Conservation (phyloP, 2,113 vertebrate genomes). For the Pollachius pollachius region DNA sequence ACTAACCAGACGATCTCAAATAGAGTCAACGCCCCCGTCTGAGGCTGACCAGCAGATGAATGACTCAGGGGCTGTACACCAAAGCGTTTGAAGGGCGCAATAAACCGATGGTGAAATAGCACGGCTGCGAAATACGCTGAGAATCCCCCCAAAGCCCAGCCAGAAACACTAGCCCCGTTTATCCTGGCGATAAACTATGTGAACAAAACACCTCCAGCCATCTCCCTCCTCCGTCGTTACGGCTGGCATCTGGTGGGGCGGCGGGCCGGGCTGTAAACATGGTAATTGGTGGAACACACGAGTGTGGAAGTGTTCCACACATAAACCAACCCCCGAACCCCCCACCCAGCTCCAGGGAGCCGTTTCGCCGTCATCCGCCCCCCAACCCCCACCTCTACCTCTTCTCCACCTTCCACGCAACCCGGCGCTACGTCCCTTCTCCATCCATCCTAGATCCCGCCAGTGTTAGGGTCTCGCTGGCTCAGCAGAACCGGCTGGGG, state of each 20-base stretch:
- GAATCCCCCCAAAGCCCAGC: too few species aligned
- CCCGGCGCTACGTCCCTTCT: not conserved
- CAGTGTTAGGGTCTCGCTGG: slow-evolving; percentile 30
- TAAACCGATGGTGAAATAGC: too few species aligned
- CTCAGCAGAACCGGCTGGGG: slow-evolving; percentile 39
- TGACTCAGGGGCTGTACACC: too few species aligned
- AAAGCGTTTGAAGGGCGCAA: too few species aligned
- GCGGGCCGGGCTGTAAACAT: slow-evolving; percentile 35
- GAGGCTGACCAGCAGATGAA: too few species aligned
- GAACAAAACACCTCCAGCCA: too few species aligned
- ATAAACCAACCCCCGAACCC: slow-evolving; percentile 44
- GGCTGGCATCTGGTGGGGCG: slow-evolving; percentile 30
- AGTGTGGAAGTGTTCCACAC: slow-evolving; percentile 43
- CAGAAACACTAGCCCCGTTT: too few species aligned
- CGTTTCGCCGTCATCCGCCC: slow-evolving; percentile 11
- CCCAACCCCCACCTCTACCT: not conserved
- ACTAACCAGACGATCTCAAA: too few species aligned
- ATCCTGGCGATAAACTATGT: too few species aligned
- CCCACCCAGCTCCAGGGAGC: not conserved
- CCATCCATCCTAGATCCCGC: slow-evolving; percentile 14
- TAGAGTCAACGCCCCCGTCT: too few species aligned
- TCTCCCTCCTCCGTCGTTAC: slow-evolving; percentile 17
- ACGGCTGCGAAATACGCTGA: too few species aligned
- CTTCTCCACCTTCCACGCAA: not conserved
- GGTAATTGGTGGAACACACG: slow-evolving; percentile 54